Evolutionary conservation across 2,797 vertebrate species (phyloP).

Genomic region (Momotus momota): DNA sequence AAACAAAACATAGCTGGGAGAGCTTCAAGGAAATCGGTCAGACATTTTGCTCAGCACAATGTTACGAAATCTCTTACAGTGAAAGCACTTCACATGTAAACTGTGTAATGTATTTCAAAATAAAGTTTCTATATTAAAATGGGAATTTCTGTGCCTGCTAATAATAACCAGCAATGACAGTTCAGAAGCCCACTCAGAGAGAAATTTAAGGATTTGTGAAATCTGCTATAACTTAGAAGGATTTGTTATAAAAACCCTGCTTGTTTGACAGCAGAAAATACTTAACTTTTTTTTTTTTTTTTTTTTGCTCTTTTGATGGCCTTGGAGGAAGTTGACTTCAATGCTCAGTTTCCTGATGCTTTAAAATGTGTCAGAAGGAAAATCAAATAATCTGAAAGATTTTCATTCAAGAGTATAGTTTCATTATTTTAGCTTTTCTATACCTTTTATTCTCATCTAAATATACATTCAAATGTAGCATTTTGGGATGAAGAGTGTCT

Average conservation of each 20-base stretch:
- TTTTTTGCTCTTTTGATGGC: neutral
- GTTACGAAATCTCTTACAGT: conserved; percentile 39
- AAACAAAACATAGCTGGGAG: neutral
- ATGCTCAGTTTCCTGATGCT: neutral
- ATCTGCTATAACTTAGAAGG: neutral
- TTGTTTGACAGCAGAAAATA: neutral
- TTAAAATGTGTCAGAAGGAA: neutral
- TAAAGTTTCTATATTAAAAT: conserved; percentile 73
- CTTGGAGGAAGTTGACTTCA: neutral
- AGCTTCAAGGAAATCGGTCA: conserved; percentile 8
- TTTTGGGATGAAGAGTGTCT: neutral
- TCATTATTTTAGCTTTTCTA: neutral
- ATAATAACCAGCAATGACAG: conserved; percentile 13
- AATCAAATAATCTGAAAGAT: neutral
- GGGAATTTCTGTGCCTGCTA: conserved; percentile 66
- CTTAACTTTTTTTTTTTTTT: neutral
- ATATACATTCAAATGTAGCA: neutral
- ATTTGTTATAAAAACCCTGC: neutral
- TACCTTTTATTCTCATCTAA: neutral
- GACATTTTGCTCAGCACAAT: conserved; percentile 38
- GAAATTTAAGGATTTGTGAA: neutral
- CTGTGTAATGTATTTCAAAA: conserved; percentile 65
- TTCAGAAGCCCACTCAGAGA: neutral
- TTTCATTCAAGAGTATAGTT: neutral
- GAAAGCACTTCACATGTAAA: conserved; percentile 59